Conservation (phyloP, 1,140 invertebrate species). For the Drosophila varians region DNA sequence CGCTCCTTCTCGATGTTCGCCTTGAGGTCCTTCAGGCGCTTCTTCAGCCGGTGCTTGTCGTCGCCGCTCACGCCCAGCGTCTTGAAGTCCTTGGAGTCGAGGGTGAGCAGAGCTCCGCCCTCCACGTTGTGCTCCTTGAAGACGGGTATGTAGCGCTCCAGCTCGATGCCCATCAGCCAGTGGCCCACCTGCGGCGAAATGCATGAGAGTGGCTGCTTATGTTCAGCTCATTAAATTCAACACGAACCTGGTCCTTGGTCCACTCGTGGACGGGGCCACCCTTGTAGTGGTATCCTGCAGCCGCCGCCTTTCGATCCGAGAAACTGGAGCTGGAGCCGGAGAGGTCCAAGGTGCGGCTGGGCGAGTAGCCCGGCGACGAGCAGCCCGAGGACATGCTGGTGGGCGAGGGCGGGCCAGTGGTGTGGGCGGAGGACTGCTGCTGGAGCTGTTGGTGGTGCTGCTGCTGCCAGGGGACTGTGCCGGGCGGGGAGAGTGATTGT, state of each 20-base stretch:
- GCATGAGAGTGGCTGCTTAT: background rate
- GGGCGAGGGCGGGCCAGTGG: conserved; percentile 85
- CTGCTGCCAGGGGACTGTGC: conserved; percentile 86
- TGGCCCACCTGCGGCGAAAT: conserved; percentile 89
- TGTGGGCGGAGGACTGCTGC: conserved; percentile 83
- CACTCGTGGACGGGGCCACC: conserved; percentile 90
- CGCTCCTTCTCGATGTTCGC: conserved; percentile 91
- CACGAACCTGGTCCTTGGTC: conserved; percentile 92
- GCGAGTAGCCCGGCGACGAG: conserved; percentile 84
- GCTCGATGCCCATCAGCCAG: conserved; percentile 91
- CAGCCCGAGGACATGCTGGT: conserved; percentile 87
- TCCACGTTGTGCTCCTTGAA: conserved; percentile 94
- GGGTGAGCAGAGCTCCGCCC: conserved; percentile 90
- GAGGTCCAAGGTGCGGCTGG: conserved; percentile 84
- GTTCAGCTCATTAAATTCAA: background rate
- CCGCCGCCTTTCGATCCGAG: conserved; percentile 75
- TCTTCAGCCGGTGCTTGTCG: conserved; percentile 92
- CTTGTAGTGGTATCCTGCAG: conserved; percentile 87
- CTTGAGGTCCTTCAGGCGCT: conserved; percentile 94
- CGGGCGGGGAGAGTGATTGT: conserved; percentile 85
- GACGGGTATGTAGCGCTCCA: conserved; percentile 92
- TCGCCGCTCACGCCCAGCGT: conserved; percentile 91
- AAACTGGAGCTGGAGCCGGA: conserved; percentile 85
- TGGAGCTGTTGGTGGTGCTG: conserved; percentile 84
- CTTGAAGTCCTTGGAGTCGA: conserved; percentile 95